Conservation (phyloP, 2,113 vertebrate genomes). For the Cavia aperea region DNA sequence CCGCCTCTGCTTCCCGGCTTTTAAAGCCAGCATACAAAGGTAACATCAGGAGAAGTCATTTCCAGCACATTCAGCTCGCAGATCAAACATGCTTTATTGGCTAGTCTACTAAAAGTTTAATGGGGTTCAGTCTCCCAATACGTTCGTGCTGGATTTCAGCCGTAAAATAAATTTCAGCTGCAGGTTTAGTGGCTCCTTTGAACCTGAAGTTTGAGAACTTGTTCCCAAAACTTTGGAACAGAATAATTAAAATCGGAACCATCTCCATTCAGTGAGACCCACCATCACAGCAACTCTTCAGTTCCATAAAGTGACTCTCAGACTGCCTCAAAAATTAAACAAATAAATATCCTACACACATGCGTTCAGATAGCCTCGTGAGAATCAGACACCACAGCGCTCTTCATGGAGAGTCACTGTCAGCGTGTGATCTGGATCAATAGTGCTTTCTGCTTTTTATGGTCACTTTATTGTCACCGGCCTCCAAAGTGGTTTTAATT, state of each 20-base stretch:
- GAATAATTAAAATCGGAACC: constrained; percentile 33
- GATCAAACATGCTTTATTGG: not conserved
- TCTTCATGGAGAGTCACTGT: not conserved
- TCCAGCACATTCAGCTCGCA: constrained; percentile 10
- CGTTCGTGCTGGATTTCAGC: constrained; percentile 15
- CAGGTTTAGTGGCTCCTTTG: constrained; percentile 9
- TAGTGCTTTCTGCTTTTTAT: constrained; percentile 31
- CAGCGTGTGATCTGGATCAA: not conserved
- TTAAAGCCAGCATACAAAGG: constrained; percentile 31
- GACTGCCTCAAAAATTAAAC: constrained; percentile 6
- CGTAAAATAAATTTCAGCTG: constrained; percentile 38
- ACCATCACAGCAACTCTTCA: not conserved
- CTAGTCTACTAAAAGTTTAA: constrained; percentile 48
- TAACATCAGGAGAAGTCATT: constrained; percentile 42
- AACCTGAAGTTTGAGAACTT: constrained; percentile 41
- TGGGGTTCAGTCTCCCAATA: constrained; percentile 11
- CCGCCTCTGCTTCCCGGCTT: not conserved
- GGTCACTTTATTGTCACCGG: not conserved
- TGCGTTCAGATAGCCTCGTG: not conserved
- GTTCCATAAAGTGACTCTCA: not conserved
- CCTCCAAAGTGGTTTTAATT: constrained; percentile 26
- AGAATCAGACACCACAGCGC: constrained; percentile 20
- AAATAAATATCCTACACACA: not conserved
- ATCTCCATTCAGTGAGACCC: not conserved
- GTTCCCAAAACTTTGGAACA: not conserved